Base-by-base conservation (phyloP, 2,797 vertebrate genomes). In the Uromys caudimaculatus region DNA sequence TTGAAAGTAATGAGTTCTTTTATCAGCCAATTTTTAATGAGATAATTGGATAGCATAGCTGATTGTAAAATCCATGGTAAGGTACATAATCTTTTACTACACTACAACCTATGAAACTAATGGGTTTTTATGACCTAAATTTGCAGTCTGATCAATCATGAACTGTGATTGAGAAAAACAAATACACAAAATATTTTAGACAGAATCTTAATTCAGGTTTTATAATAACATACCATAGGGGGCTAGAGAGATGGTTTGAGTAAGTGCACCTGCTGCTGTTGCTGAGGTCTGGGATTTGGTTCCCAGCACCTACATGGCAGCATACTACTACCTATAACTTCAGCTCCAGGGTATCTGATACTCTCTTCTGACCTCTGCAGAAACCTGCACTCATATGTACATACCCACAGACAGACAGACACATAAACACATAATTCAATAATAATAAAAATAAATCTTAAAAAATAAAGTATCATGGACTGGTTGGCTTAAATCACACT, bases 1-100 rank as follows among this genome's bases (percentile, higher is more conserved):
- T 91, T 96, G 23, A 96, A 98, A 96, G 47, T 89, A 94, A 95
- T 97, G 75, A 75, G 94, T 97, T 95, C 91, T 7, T 47, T 58
- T 97, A 71, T 94, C 84, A 94, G 67, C 38, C 87, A 94, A 83
- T 96, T 6, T 97, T 97, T 87, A 95, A 23, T 95, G 90, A 89
- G 13, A 90, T 88, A 56, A 93, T 12, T 95, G 77, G 35, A 64
- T 95, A 17, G 6, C 50, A 90, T 84, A 77, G 32, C 11, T 71
- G n/a, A 90, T 52, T 96, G 24, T 77, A 91, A 91, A 85, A 79
- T 93, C 92, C 76, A 7, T 95, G 14, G 97, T 97, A 62, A 96
- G 73, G 64, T 95, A 97, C 97, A 97, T 94, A 0, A 94, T 97
- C 84, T 97, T 97, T 81, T 95, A 35, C 52, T 75, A 38, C 47